A percentile compares a stretch with the other conserved stretches of the same genome.
Evolutionary conservation across 2,797 vertebrate species (phyloP).

Genomic region (Coregonus ussuriensis): DNA sequence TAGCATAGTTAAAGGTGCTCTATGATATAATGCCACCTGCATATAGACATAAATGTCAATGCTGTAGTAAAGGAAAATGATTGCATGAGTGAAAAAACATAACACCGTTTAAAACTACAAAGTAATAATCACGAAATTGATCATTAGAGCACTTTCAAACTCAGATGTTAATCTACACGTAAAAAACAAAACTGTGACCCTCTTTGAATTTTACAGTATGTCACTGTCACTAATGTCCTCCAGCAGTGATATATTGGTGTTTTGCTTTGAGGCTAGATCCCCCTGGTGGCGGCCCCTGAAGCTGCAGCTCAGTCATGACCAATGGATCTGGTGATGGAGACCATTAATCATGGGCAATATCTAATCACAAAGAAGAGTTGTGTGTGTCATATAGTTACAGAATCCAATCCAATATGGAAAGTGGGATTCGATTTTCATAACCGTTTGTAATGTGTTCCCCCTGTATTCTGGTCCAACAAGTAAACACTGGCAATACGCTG

Average conservation of each 20-base stretch:
- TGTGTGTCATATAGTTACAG: neutral
- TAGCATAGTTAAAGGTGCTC: neutral
- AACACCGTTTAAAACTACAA: neutral
- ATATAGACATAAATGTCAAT: neutral
- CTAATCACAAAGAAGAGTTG: neutral
- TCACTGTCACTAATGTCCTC: constrained; percentile 47
- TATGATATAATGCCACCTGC: neutral
- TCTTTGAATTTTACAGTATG: neutral
- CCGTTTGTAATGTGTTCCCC: neutral
- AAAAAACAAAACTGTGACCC: too few species aligned
- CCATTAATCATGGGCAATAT: neutral
- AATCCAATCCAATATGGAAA: neutral
- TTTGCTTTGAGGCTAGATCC: constrained; percentile 77
- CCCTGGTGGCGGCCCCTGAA: constrained; percentile 71
- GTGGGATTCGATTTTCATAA: neutral
- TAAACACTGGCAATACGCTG: neutral
- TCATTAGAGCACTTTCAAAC: too few species aligned
- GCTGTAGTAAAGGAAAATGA: neutral
- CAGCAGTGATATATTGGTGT: constrained; percentile 29
- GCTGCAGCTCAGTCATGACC: constrained; percentile 51
- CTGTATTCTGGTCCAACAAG: neutral
- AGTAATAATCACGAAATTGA: neutral
- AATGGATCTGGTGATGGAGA: neutral
- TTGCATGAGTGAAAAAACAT: neutral
- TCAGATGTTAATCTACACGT: too few species aligned